Evolutionary conservation across 2,797 vertebrate species (phyloP).

Genomic region (Bovichtus diacanthus): DNA sequence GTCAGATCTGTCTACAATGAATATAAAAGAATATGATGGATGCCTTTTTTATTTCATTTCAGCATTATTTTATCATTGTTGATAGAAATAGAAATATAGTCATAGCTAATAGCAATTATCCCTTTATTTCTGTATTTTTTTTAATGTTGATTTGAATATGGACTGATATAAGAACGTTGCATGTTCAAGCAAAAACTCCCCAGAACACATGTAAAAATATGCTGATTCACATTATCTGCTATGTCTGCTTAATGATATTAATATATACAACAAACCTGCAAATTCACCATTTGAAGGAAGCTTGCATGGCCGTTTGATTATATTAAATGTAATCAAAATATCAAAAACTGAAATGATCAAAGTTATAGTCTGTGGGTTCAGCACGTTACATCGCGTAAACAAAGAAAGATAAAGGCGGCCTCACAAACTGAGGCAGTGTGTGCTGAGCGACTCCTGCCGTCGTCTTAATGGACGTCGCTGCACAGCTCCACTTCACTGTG

Average conservation of each 20-base stretch:
- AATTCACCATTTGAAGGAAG: background rate
- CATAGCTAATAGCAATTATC: background rate
- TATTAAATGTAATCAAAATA: background rate
- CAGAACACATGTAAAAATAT: background rate
- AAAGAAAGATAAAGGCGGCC: background rate
- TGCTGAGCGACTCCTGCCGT: constrained; percentile 7
- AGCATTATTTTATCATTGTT: background rate
- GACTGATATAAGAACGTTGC: background rate
- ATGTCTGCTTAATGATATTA: background rate
- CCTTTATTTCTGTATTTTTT: background rate
- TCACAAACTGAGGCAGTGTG: background rate
- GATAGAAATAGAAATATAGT: too few relatives aligned
- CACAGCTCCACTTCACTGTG: background rate
- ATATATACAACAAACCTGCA: background rate
- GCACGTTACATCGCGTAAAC: background rate
- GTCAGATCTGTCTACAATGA: background rate
- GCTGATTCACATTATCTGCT: background rate
- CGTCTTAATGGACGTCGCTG: constrained; percentile 6
- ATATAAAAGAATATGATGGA: background rate
- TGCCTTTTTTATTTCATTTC: background rate
- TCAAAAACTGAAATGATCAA: background rate
- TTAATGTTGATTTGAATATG: background rate
- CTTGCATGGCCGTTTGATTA: too few relatives aligned
- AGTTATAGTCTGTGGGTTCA: background rate
- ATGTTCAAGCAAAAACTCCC: background rate